Evolutionary conservation across 2,113 vertebrate genomes (phyloP), one percentile per base, ranked within the genome.

Genomic region (Myotis lucifugus): DNA sequence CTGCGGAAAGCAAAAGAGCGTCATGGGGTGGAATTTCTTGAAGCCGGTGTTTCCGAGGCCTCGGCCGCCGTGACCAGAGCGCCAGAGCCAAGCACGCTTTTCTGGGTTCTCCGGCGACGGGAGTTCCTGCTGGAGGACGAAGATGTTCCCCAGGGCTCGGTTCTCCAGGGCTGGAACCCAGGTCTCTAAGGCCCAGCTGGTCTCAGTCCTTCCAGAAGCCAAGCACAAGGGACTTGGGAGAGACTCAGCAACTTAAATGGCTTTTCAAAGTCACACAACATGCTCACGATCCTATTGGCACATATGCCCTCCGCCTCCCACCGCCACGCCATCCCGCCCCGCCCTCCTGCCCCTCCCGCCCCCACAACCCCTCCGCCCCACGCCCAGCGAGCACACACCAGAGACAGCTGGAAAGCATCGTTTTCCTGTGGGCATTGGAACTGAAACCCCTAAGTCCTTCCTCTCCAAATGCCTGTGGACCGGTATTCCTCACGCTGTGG

Each of bases 401-500:
- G 66, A 85, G 72, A 42, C 8, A 10, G 37, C 27, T 32, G 61
- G 61, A 74, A 82, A 32, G 76, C 8, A 10, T 29, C 61, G 11
- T 46, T 42, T 50, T 34, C 69, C 59, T 56, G 29, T 48, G 59
- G 69, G 46, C 52, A 29, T 0, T 50, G 69, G 83, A n/a, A 72
- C 32, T 56, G 90, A 87, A 67, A 81, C 67, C 66, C 48, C n/a
- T 8, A 72, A 56, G 6, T 25, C 96, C 61, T 61, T 95, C 27
- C 56, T 78, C 72, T 85, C 17, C 37, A 23, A 61, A 21, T 34
- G n/a, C 78, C 86, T 72, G 61, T 86, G 90, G 61, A 25, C 73
- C 94, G 91, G 88, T 93, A 64, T 92, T 95, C 70, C n/a, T 82
- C 61, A 56, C 87, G 76, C 77, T 74, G 66, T 10, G 50, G 90